Conservation (phyloP, 2,797 vertebrate genomes). For the Psittacula echo region DNA sequence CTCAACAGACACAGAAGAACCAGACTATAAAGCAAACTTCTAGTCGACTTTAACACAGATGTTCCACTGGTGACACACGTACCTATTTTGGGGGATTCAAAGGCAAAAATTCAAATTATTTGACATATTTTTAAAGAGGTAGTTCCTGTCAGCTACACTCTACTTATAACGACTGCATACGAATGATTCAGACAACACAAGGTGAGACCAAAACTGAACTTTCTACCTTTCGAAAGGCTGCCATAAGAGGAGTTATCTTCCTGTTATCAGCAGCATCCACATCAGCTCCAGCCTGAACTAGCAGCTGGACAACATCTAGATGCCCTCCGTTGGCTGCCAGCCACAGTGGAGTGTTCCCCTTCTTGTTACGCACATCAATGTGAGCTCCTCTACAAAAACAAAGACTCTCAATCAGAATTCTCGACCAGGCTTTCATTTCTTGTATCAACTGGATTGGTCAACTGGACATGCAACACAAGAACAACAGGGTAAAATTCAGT, state of each 20-base stretch:
- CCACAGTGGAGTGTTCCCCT: slow-evolving; percentile 85
- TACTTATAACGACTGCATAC: fast-evolving
- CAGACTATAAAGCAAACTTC: background rate
- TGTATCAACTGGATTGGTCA: too few relatives aligned
- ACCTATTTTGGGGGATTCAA: background rate
- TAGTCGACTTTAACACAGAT: background rate
- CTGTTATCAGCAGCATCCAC: slow-evolving; percentile 86
- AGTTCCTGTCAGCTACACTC: background rate
- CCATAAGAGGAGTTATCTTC: slow-evolving; percentile 86
- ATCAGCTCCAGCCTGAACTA: slow-evolving; percentile 84
- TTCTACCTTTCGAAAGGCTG: slow-evolving; percentile 84
- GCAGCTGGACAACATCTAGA: slow-evolving; percentile 82
- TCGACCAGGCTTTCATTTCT: background rate
- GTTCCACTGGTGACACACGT: background rate
- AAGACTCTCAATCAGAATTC: background rate
- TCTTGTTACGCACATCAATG: slow-evolving; percentile 85
- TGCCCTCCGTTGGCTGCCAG: slow-evolving; percentile 85
- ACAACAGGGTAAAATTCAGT: background rate
- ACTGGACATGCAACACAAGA: background rate
- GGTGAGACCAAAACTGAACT: background rate
- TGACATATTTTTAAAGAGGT: background rate
- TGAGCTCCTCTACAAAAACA: slow-evolving; percentile 79
- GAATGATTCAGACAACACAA: background rate
- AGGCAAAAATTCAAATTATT: background rate
- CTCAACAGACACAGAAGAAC: background rate